Conservation (phyloP, 2,113 vertebrate species). For the Pycnonotus jocosus region DNA sequence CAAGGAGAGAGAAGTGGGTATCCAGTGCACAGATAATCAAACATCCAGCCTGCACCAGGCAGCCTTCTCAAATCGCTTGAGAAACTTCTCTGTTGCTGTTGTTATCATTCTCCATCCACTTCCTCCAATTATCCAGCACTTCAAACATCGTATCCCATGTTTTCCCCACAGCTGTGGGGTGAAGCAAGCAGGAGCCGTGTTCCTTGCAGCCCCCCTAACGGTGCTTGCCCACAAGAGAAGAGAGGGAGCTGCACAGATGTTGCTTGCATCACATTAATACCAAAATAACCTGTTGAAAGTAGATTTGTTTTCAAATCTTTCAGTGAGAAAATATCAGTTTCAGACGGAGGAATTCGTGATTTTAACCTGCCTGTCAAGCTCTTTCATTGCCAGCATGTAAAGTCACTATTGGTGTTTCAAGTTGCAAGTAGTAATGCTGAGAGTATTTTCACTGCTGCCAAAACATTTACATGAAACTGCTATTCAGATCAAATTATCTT, state of each 20-base stretch:
- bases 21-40: slow-evolving; percentile 54
- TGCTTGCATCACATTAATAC: not conserved
- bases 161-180: slow-evolving; percentile 37
- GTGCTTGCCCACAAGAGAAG: not conserved
- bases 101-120: slow-evolving; percentile 45
- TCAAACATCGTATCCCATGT: not conserved
- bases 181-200: not conserved
- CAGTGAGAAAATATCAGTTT: not conserved
- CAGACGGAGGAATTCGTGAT: not conserved
- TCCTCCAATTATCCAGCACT: slow-evolving; percentile 63
- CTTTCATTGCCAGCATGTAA: not conserved
- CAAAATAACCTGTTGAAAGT: slow-evolving; percentile 23
- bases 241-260: slow-evolving; percentile 10
- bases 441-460: slow-evolving; percentile 53
- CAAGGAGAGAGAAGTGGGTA: slow-evolving; percentile 31
- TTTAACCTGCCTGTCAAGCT: slow-evolving; percentile 30
- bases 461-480: slow-evolving; percentile 54
- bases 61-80: slow-evolving; percentile 19
- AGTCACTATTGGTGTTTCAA: slow-evolving; percentile 4
- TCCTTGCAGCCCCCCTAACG: not conserved
- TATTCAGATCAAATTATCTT: slow-evolving; percentile 49
- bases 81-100: not conserved
- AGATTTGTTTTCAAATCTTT: not conserved
- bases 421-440: slow-evolving; percentile 4
- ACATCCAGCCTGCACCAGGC: not conserved